Evolutionary conservation across 2,888 invertebrate genomes (phyloP).

Genomic region (Ennomos fuscantarius): DNA sequence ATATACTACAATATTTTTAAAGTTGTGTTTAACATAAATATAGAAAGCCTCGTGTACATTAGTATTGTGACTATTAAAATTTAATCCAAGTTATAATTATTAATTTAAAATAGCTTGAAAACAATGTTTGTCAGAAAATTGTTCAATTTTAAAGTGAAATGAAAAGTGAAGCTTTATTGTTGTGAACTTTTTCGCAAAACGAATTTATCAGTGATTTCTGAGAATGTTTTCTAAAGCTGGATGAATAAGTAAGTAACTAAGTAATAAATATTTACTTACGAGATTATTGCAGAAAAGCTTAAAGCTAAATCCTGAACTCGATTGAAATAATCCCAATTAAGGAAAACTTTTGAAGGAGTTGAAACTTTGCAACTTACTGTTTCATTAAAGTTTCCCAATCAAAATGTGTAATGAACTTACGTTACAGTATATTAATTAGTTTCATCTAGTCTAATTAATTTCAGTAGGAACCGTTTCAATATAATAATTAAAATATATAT

Average conservation of each 20-base stretch:
- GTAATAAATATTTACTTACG: not conserved
- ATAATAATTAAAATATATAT: no score
- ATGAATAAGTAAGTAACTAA: constrained; percentile 17
- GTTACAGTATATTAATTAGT: constrained; percentile 11
- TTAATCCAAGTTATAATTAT: no score
- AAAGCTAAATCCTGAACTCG: not conserved
- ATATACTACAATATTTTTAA: no score
- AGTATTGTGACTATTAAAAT: no score
- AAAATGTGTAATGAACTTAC: constrained; percentile 6
- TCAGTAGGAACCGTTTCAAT: no score
- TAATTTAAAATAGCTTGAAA: no score
- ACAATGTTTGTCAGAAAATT: no score
- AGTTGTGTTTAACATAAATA: no score
- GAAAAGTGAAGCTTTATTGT: not conserved
- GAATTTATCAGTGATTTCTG: not conserved
- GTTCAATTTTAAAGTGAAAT: no score
- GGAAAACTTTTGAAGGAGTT: not conserved
- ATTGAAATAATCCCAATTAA: constrained; percentile 1
- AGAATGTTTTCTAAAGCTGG: not conserved
- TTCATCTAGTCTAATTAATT: constrained; percentile 1
- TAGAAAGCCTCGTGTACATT: no score
- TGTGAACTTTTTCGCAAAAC: not conserved
- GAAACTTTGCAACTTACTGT: not conserved
- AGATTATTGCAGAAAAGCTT: not conserved
- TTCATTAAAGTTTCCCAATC: constrained; percentile 21